Evolutionary conservation across 2,113 vertebrate species (phyloP), one percentile per base, ranked within the genome.

Genomic region (Macroglossus sobrinus): DNA sequence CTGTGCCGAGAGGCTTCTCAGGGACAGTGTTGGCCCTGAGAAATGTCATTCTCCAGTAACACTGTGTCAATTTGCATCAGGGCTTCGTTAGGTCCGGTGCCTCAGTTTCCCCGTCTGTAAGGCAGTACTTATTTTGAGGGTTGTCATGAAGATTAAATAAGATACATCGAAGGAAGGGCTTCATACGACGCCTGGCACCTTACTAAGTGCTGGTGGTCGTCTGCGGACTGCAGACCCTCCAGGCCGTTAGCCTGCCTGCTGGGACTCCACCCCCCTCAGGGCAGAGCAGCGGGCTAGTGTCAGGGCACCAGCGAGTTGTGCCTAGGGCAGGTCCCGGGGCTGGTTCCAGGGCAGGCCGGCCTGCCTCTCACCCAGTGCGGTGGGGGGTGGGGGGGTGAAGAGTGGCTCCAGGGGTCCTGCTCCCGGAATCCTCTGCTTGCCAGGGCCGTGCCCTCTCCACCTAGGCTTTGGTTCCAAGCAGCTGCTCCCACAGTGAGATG

Each of bases 381-480:
- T 24, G 0, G 35, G 80, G 40, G 7, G 40, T 15, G 47, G 11
- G 1, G 1, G 11, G 59, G 22, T 19, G 64, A 21, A 68, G 18
- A 28, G 43, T 87, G 26, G 50, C 40, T 35, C 18, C 3, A 1
- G 18, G 7, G 15, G 28, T 13, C 74, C n/a, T 14, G 3, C 4
- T 1, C 21, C 59, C 3, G 0, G 3, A 11, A 16, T 16, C 59
- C 22, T 66, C 75, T 93, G 45, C 11, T 12, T 4, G 19, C 76
- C 26, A 0, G 1, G 24, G 26, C 18, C 4, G 0, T 1, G 7
- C 16, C 0, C 3, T 68, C 33, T 33, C 63, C 10, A n/a, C 22
- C 43, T 38, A 5, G n/a, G 35, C 38, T 64, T 47, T 43, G 47
- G 21, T n/a, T 61, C 18, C 5, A 1, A 63, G 61, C 14, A 22